Percentiles rank a stretch among this genome's conserved stretches.
phyloP scores from a whole-genome alignment of 2,113 vertebrate genomes.

The Glaucidium brasilianum region DNA sequence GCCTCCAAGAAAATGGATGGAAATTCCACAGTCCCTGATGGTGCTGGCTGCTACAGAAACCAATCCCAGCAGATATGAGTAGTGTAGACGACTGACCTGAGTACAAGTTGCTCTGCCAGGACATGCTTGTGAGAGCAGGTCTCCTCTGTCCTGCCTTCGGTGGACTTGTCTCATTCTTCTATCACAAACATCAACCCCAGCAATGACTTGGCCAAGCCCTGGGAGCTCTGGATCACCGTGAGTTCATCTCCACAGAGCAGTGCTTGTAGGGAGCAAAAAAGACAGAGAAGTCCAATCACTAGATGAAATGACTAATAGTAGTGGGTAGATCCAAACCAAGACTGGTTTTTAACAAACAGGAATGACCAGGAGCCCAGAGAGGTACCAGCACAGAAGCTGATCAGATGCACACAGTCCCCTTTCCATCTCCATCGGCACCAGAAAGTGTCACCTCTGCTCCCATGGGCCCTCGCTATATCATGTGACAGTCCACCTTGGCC shows the following conservation, averaged over 20 bases:
- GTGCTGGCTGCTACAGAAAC: neutral
- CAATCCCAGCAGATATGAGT: neutral
- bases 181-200: neutral
- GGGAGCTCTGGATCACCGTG: neutral
- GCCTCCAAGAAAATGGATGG: neutral
- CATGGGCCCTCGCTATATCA: accelerated
- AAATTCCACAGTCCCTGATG: neutral
- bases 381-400: neutral
- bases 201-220: neutral
- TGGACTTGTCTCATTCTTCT: neutral
- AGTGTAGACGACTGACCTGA: too few relatives aligned
- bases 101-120: neutral
- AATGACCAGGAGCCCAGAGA: neutral
- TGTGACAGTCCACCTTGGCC: neutral
- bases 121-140: neutral
- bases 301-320: neutral
- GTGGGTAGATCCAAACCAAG: neutral
- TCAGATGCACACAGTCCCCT: neutral
- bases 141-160: neutral
- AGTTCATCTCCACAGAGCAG: neutral
- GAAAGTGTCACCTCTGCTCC: neutral
- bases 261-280: neutral
- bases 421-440: neutral
- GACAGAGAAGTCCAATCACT: neutral
- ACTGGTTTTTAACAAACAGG: neutral